Conservation (phyloP, 2,113 vertebrate genomes). For the Rhegmatorhina hoffmannsi region DNA sequence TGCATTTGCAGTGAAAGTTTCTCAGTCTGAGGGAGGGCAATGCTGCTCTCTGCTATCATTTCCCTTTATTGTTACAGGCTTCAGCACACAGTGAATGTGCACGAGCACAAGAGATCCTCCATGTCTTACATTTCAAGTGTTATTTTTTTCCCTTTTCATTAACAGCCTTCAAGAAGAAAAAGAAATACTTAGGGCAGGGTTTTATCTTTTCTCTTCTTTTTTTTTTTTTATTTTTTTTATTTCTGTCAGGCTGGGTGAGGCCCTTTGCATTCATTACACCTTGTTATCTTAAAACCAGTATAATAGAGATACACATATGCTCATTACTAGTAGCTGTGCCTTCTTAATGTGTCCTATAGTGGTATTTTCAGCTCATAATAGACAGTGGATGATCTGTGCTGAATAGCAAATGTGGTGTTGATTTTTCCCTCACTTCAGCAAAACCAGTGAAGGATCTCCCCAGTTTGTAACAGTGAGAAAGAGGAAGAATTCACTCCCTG, state of each 20-base stretch:
- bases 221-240: neutral
- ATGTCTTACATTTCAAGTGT: conserved; percentile 42
- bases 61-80: conserved; percentile 48
- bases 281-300: conserved; percentile 43
- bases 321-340: conserved; percentile 32
- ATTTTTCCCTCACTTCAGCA: neutral
- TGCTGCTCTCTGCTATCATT: conserved; percentile 51
- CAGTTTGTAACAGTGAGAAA: neutral
- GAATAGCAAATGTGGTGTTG: neutral
- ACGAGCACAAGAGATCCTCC: conserved; percentile 3
- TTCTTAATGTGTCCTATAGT: conserved; percentile 12
- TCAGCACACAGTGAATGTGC: conserved; percentile 26
- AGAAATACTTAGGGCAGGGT: neutral
- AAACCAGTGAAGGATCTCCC: neutral
- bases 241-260: neutral
- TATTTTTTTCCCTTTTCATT: conserved; percentile 36
- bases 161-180: conserved; percentile 34
- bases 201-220: neutral
- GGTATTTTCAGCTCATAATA: conserved; percentile 43
- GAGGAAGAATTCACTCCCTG: neutral
- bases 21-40: conserved; percentile 55
- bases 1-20: conserved; percentile 52
- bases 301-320: conserved; percentile 45
- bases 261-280: neutral
- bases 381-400: neutral